Conservation (phyloP, 2,113 vertebrate genomes). For the Engraulis encrasicolus region DNA sequence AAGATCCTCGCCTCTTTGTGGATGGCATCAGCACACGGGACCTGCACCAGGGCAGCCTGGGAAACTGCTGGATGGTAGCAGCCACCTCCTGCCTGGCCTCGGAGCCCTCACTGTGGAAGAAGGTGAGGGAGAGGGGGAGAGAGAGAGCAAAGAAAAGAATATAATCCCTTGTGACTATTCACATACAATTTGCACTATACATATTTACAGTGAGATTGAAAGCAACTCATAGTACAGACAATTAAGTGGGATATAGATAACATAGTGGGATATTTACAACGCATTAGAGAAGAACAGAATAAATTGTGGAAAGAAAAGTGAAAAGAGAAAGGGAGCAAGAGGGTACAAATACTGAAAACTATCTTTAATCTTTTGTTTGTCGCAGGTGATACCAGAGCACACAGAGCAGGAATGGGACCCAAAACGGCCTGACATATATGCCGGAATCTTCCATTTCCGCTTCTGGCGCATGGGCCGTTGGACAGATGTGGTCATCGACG, state of each 20-base stretch:
- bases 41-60: slow-evolving; percentile 82
- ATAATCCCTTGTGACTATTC: no score
- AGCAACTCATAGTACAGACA: no score
- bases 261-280: no score
- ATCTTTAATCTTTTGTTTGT: neutral
- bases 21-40: slow-evolving; percentile 83
- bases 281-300: no score
- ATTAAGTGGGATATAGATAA: no score
- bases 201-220: no score
- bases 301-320: no score
- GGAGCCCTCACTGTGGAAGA: slow-evolving; percentile 80
- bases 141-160: no score
- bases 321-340: neutral
- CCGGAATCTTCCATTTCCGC: slow-evolving; percentile 81
- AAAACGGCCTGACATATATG: slow-evolving; percentile 67
- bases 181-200: no score
- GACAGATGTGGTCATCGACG: slow-evolving; percentile 81
- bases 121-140: slow-evolving; percentile 60
- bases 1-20: slow-evolving; percentile 80
- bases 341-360: neutral
- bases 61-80: slow-evolving; percentile 86
- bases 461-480: slow-evolving; percentile 81
- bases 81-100: slow-evolving; percentile 80
- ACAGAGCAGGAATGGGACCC: slow-evolving; percentile 80
- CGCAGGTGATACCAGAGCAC: slow-evolving; percentile 80